These are phyloP conservation scores for Ditylenchus dipsaci DNA, from an alignment of 1,140 invertebrate species.

Conservation along the genomic window DNA sequence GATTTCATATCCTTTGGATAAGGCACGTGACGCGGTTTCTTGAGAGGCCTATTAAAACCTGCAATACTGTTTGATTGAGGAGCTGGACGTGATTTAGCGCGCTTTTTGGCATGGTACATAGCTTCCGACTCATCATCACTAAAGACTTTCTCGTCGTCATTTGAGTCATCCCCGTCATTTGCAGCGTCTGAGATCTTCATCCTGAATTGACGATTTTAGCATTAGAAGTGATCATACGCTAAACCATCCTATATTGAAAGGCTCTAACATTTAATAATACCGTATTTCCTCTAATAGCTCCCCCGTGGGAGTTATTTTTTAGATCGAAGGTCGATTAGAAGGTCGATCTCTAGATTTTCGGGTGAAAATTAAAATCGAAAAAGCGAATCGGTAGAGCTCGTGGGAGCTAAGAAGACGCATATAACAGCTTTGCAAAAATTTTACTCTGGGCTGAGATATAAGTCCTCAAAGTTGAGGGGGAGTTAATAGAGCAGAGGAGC, in stretches of 20 bases:
- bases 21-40: background rate
- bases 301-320: background rate
- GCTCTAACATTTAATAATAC: background rate
- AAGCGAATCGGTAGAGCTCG: no score
- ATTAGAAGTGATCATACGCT: background rate
- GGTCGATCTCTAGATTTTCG: no score
- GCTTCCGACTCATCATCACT: constrained; percentile 31
- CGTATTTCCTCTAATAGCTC: no score
- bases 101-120: constrained; percentile 20
- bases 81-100: constrained; percentile 4
- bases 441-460: no score
- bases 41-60: background rate
- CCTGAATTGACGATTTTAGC: constrained; percentile 3
- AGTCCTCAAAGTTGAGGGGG: no score
- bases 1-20: background rate
- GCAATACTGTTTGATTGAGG: background rate
- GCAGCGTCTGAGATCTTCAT: constrained; percentile 17
- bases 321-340: background rate
- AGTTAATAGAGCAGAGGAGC: no score
- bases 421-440: no score
- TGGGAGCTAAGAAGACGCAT: no score
- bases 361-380: no score
- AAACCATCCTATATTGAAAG: background rate
- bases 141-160: constrained; percentile 24
- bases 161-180: constrained; percentile 5